These are phyloP conservation scores for Hapalemur alaotrensis DNA, from an alignment of 2,797 vertebrate genomes.

Conservation along the genomic window DNA sequence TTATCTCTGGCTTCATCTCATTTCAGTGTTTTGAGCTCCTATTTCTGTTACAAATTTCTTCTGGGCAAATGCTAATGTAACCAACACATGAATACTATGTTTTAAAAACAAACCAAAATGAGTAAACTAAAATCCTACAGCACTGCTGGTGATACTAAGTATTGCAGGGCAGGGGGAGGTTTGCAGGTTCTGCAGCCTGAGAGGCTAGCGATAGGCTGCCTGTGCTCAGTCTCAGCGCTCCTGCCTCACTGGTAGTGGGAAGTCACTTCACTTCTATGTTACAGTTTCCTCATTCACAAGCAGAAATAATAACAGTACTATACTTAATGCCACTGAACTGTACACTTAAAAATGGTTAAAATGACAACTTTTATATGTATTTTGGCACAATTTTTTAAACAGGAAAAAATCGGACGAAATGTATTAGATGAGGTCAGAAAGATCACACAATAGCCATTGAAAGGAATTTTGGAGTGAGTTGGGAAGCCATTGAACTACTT, in stretches of 20 bases:
- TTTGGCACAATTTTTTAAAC: neutral
- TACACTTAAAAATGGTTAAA: neutral
- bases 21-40: conserved; percentile 14
- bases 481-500: too few relatives aligned
- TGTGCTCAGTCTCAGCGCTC: accelerated
- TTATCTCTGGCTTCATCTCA: conserved; percentile 60
- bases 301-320: too few relatives aligned
- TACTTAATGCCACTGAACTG: neutral
- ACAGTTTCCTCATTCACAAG: neutral
- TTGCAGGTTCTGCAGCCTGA: neutral
- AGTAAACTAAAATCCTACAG: neutral
- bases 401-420: neutral
- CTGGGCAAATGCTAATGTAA: conserved; percentile 50
- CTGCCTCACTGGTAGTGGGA: accelerated
- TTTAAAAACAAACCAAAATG: conserved; percentile 53
- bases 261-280: neutral
- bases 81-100: conserved; percentile 37
- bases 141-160: neutral
- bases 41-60: conserved; percentile 56
- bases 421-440: neutral
- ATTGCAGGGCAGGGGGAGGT: neutral
- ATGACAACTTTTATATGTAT: neutral
- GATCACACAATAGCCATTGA: neutral
- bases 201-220: accelerated
- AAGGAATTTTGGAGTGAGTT: neutral